Conservation (phyloP, 2,888 invertebrate genomes). For the Auanema freiburgensis region DNA sequence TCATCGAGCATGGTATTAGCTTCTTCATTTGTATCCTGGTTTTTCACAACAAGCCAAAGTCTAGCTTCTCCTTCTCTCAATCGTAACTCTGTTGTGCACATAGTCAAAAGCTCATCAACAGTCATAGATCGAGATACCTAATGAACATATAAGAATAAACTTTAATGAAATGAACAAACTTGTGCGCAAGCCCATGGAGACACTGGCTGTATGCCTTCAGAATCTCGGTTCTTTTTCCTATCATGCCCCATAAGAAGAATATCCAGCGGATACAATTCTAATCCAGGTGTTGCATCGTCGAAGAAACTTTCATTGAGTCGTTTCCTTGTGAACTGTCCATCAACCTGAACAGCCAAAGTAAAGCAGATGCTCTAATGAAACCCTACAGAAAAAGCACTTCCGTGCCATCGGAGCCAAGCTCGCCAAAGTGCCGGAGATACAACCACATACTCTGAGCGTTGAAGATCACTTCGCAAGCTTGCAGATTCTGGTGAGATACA, state of each 20-base stretch:
- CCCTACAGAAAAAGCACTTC: slow-evolving; percentile 31
- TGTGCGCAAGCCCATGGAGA: slow-evolving; percentile 48
- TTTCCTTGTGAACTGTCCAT: slow-evolving; percentile 27
- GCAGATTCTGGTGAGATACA: slow-evolving; percentile 47
- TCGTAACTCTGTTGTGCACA: slow-evolving; percentile 35
- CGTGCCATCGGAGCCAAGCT: slow-evolving; percentile 44
- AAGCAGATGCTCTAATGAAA: not conserved
- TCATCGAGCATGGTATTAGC: slow-evolving; percentile 36
- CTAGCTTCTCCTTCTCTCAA: slow-evolving; percentile 35
- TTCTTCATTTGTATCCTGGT: slow-evolving; percentile 32
- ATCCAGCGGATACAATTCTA: slow-evolving; percentile 41
- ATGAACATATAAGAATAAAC: not conserved
- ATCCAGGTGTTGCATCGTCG: slow-evolving; percentile 25
- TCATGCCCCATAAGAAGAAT: slow-evolving; percentile 41
- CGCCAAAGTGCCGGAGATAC: slow-evolving; percentile 39
- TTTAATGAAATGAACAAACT: slow-evolving; percentile 7
- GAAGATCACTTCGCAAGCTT: slow-evolving; percentile 32
- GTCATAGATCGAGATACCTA: slow-evolving; percentile 38
- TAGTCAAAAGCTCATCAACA: slow-evolving; percentile 30
- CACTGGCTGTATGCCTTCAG: slow-evolving; percentile 22
- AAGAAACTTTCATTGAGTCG: slow-evolving; percentile 32
- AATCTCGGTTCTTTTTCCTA: slow-evolving; percentile 23
- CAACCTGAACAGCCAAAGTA: slow-evolving; percentile 11
- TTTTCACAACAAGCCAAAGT: slow-evolving; percentile 31
- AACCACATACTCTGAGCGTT: slow-evolving; percentile 27